Base-by-base conservation (phyloP, 1,140 invertebrate genomes). In the Tetraneura akinire region DNA sequence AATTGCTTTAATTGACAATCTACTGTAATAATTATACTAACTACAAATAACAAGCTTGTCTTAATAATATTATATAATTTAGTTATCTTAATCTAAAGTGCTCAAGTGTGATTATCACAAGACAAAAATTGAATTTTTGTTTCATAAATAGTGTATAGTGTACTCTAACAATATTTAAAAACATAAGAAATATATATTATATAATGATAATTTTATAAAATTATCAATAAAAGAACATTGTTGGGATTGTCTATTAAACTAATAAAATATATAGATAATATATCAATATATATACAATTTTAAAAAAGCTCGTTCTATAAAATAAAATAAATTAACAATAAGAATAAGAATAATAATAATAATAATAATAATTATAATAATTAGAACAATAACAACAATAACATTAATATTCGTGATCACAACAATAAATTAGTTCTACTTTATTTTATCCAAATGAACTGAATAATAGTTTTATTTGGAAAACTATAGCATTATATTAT, bases 381-480 rank as follows among this genome's bases (percentile, higher is more conserved):
- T 62, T n/a, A n/a, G n/a, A 62, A 32, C 18, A 29, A 62, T 32
- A 62, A 13, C 4, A 29, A 8, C 29, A 32, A 62, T 62, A 8
- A 32, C 16, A 14, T 32, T 62, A 10, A 42, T 64, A 18, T 3
- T 37, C 32, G n/a, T 5, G 37, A 64, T 64, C 29, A 64, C 29
- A 64, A 64, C n/a, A 64, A 64, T 64, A 64, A 64, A 64, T 37
- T 29, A 64, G 29, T 64, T 64, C 3, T 6, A 32, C 14, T n/a
- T 29, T 29, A 64, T 64, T 9, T 18, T 42, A 64, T 64, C 29
- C 29, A 64, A 64, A 29, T n/a, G 37, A 64, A 64, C 10, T 64
- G 9, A 37, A 64, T n/a, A 37, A 64, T n/a, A 37, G 4, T 37
- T 64, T 64, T 64, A 21, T n/a, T 42, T 37, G 32, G 14, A 64